A percentile compares a stretch with the other conserved stretches of the same genome.
Conservation (phyloP, 2,888 invertebrate species). For the Lycaena phlaeas region DNA sequence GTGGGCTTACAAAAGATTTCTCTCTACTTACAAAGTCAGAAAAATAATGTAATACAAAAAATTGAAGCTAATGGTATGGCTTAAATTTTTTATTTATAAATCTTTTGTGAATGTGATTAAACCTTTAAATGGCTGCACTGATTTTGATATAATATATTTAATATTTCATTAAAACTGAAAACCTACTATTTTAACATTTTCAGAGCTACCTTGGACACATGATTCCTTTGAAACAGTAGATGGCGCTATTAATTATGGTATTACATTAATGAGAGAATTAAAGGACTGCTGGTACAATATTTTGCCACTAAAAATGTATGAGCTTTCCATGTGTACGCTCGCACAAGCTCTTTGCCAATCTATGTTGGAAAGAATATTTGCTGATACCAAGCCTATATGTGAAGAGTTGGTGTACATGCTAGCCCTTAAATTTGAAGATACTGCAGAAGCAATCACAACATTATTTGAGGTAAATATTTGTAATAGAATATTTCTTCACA, state of each 20-base stretch:
- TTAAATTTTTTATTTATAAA: not conserved
- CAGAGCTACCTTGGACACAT: conserved; percentile 43
- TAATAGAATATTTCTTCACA: no score
- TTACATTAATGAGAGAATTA: conserved; percentile 40
- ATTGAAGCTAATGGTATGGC: conserved; percentile 45
- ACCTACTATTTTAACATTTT: no score
- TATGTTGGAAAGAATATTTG: conserved; percentile 40
- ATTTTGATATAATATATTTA: no score
- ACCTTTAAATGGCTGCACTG: no score
- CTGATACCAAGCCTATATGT: conserved; percentile 35
- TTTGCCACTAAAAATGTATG: conserved; percentile 49
- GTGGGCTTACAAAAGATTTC: conserved; percentile 60
- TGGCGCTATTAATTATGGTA: conserved; percentile 41
- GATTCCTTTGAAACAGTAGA: conserved; percentile 48
- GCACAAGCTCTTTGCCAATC: conserved; percentile 42
- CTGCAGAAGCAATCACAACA: conserved; percentile 29
- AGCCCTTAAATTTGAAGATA: conserved; percentile 39
- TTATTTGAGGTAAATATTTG: conserved; percentile 44
- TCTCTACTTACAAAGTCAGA: conserved; percentile 51
- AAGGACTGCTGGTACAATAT: conserved; percentile 40
- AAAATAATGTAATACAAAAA: conserved; percentile 40
- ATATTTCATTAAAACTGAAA: no score
- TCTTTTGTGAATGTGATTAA: no score
- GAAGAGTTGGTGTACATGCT: conserved; percentile 52
- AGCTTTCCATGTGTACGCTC: conserved; percentile 44